Evolutionary conservation across 1,140 invertebrate genomes (phyloP), one percentile per base, ranked within the genome.

Genomic region (Pteromalus puparum): DNA sequence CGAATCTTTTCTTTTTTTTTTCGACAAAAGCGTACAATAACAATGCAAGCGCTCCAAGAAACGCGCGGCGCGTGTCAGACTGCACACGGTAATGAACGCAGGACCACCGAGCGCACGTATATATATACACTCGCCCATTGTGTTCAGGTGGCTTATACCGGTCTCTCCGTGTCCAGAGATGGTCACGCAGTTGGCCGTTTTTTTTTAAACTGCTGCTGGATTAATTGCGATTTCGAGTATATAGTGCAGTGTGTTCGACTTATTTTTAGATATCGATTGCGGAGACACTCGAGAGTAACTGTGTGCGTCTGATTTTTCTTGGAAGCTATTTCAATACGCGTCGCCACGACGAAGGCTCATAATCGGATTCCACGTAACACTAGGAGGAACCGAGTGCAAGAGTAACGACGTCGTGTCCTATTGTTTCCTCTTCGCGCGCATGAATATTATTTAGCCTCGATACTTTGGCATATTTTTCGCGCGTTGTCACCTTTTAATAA

Each of bases 41-140:
- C 82, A 83, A 83, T 83, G 82, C 46, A 68, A 81, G 80, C 46
- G 72, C 74, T 77, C 76, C 77, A 38, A 76, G 65, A 48, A 38
- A 9, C n/a, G 1, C 68, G 42, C 28, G 68, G 79, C 79, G 68
- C 80, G 81, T 82, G 82, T 83, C 82, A 77, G 74, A 2, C n/a
- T 74, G 26, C 9, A 3, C 38, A 1, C 74, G 82, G 65, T 77
- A 83, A 83, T 83, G 82, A 83, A 83, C 74, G 82, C 42, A 61
- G 42, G 38, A 70, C 74, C 81, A 76, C 42, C 48, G 12, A 4
- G 42, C 28, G n/a, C 10, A 10, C 5, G 15, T 48, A 61, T 2
- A 61, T n/a, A n/a, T 24, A 6, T 67, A 4, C 6, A 10, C 24
- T 67, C n/a, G 26, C 6, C 70, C 70, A 73, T 73, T 73, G 70